Evolutionary conservation across 2,113 vertebrate genomes (phyloP), one percentile per base, ranked within the genome.

Genomic region (Oryzias melastigma): DNA sequence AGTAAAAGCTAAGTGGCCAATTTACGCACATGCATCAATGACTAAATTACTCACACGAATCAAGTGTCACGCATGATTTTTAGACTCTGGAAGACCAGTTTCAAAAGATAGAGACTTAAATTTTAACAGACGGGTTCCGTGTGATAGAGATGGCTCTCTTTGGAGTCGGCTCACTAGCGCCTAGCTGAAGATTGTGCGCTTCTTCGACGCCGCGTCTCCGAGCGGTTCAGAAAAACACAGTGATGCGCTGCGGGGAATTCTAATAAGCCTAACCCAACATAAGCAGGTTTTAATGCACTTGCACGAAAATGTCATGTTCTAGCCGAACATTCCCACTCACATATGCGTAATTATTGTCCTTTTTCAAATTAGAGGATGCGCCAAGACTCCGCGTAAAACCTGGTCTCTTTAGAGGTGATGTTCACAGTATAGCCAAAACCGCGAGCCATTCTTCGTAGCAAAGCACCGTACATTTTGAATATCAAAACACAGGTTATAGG

Each of bases 31-130:
- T 41, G 22, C 14, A 18, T 8, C 22, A 25, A 25, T 5, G 3
- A 25, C 25, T 25, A 40, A 50, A 7, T 41, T 41, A 45, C 6
- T 43, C 41, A 61, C 0, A 3, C 10, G 40, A 7, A 5, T 6
- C 55, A 20, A 19, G 1, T 15, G 10, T 1, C 58, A 29, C 83
- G 93, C 94, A 92, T 95, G 93, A 29, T 94, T 94, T 73, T 93
- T 96, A 67, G 92, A 92, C 71, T 95, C 93, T 1, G 93, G 93
- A 16, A 94, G 86, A 8, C 84, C 86, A 0, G 91, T 95, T 40
- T 91, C 53, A 45, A 62, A 68, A 7, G 94, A 91, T 25, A 95
- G 84, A n/a, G 85, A 82, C 78, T 94, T 91, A 92, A 14, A 90
- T 91, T 14, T 81, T 66, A 47, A 93, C 88, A 73, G 94, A 92